Conservation (phyloP, 1,140 invertebrate species). For the Hylyphantes graminicola region DNA sequence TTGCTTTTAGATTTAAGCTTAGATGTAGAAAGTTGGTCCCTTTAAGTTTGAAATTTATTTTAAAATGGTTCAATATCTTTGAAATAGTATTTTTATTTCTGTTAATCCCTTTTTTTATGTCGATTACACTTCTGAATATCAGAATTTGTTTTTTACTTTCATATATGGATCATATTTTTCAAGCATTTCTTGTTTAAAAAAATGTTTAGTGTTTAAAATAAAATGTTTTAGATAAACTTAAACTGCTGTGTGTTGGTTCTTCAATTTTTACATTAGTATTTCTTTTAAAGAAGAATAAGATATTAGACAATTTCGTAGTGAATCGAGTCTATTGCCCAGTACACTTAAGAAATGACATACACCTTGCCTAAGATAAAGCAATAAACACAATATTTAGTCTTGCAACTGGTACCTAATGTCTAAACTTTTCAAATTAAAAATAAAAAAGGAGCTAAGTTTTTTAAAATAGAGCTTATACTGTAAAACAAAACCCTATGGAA, state of each 20-base stretch:
- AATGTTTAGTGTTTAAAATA: constrained; percentile 32
- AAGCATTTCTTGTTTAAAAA: constrained; percentile 46
- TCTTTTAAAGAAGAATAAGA: too few relatives aligned
- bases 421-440: too few relatives aligned
- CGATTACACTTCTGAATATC: constrained; percentile 4
- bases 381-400: too few relatives aligned
- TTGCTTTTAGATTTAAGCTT: background rate
- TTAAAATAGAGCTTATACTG: too few relatives aligned
- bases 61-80: background rate
- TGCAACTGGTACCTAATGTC: too few relatives aligned
- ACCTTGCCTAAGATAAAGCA: too few relatives aligned
- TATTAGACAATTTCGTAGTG: too few relatives aligned
- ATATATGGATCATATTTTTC: constrained; percentile 21
- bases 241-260: background rate
- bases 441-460: too few relatives aligned
- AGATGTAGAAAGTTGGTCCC: constrained; percentile 24
- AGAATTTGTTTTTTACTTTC: constrained; percentile 33
- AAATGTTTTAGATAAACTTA: constrained; percentile 49
- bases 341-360: too few relatives aligned
- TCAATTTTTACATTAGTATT: too few relatives aligned
- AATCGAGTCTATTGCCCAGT: too few relatives aligned
- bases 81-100: constrained; percentile 1
- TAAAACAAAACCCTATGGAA: too few relatives aligned
- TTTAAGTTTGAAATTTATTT: constrained; percentile 22
- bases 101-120: constrained; percentile 3